These are phyloP conservation scores for Drosophila anomelani DNA, from an alignment of 2,888 invertebrate genomes.

Conservation along the genomic window DNA sequence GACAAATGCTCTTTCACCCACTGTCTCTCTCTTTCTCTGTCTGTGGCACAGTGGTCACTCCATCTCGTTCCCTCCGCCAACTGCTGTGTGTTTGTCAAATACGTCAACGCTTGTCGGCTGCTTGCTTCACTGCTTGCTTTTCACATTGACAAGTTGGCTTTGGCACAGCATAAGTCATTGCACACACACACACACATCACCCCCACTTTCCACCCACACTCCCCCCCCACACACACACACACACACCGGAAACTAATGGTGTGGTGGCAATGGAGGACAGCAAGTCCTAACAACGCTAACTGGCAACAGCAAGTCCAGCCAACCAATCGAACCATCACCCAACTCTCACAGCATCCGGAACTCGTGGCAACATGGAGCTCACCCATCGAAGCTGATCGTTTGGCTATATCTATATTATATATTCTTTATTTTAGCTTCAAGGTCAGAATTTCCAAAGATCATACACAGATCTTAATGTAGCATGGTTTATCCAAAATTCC, in stretches of 20 bases:
- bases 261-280: neutral
- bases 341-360: constrained; percentile 13
- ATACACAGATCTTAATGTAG: no score
- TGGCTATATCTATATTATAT: neutral
- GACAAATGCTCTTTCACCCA: constrained; percentile 32
- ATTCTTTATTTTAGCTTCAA: neutral
- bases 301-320: constrained; percentile 34
- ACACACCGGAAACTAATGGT: constrained; percentile 1
- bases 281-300: constrained; percentile 37
- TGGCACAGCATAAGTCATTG: constrained; percentile 59
- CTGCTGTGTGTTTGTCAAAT: constrained; percentile 71
- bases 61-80: neutral
- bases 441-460: no score
- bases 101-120: constrained; percentile 77
- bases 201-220: neutral
- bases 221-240: neutral
- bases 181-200: constrained; percentile 8
- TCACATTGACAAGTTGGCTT: constrained; percentile 78
- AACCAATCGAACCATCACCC: constrained; percentile 35
- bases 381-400: constrained; percentile 6
- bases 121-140: constrained; percentile 57
- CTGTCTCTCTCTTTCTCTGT: neutral
- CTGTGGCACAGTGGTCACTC: neutral
- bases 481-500: no score
- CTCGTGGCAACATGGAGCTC: constrained; percentile 16